phyloP scores from a whole-genome alignment of 1,140 invertebrate genomes.

The Drosophila rufa region DNA sequence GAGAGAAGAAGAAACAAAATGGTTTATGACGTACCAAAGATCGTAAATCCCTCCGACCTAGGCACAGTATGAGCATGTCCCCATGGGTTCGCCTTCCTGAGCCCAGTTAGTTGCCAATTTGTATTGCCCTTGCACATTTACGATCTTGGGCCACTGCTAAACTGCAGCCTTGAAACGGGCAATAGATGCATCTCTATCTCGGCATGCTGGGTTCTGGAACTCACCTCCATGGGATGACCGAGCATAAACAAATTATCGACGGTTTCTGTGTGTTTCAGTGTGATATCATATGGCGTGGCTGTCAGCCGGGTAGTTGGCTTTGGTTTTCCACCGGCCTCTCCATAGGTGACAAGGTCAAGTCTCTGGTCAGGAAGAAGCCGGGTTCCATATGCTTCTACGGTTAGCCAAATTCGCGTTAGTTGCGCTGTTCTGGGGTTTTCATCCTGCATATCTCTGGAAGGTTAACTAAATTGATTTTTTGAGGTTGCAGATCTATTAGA shows the following conservation, averaged over 20 bases:
- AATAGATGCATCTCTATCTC: neutral
- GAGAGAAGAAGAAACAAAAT: conserved; percentile 32
- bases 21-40: conserved; percentile 58
- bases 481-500: neutral
- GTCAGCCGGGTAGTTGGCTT: conserved; percentile 38
- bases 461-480: conserved; percentile 1
- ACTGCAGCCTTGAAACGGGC: conserved; percentile 54
- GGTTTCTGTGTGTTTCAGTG: conserved; percentile 63
- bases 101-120: conserved; percentile 72
- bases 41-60: conserved; percentile 62
- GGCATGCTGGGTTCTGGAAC: conserved; percentile 24
- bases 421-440: conserved; percentile 12
- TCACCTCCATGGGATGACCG: conserved; percentile 51
- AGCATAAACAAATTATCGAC: conserved; percentile 77
- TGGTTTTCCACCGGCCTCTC: conserved; percentile 34
- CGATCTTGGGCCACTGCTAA: conserved; percentile 56
- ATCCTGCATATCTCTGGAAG: conserved; percentile 5
- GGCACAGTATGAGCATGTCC: conserved; percentile 20
- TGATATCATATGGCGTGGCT: conserved; percentile 67
- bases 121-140: conserved; percentile 58
- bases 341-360: conserved; percentile 69
- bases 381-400: conserved; percentile 43
- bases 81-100: conserved; percentile 26
- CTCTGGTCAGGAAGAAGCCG: conserved; percentile 16
- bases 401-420: conserved; percentile 57